Percentiles rank a stretch among this genome's conserved stretches.
phyloP scores from a whole-genome alignment of 1,140 invertebrate genomes.

The Camponotus vicinus region DNA sequence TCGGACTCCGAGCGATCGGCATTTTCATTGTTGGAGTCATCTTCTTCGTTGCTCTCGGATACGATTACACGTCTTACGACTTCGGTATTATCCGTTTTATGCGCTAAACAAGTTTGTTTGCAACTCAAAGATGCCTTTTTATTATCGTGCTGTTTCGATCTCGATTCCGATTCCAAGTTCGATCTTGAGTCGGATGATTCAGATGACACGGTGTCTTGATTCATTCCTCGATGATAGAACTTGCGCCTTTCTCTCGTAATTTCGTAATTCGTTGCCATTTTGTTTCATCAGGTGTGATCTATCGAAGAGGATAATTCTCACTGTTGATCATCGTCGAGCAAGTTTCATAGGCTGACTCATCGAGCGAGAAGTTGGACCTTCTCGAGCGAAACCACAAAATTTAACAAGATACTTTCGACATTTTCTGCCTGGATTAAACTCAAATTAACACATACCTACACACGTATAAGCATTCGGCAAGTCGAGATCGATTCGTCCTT shows the following conservation, averaged over 20 bases:
- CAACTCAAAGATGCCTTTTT: background rate
- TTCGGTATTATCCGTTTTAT: background rate
- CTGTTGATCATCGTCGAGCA: background rate
- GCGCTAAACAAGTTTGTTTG: background rate
- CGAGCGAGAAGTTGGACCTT: background rate
- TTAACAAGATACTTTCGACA: background rate
- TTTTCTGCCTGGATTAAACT: background rate
- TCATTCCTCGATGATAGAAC: background rate
- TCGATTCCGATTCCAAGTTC: background rate
- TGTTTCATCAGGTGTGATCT: background rate
- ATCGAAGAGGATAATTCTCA: background rate
- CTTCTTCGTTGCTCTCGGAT: background rate
- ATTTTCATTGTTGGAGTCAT: constrained; percentile 37
- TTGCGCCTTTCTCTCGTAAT: background rate
- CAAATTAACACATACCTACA: background rate
- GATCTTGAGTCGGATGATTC: background rate
- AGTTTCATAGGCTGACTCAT: background rate
- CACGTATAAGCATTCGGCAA: background rate
- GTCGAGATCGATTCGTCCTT: background rate
- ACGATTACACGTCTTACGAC: background rate
- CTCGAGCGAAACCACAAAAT: background rate
- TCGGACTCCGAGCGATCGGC: constrained; percentile 40
- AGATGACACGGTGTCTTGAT: background rate
- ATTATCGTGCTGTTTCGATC: background rate
- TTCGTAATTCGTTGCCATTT: background rate